A percentile compares a stretch with the other conserved stretches of the same genome.
Conservation (phyloP, 2,113 vertebrate genomes). For the Pavo muticus region DNA sequence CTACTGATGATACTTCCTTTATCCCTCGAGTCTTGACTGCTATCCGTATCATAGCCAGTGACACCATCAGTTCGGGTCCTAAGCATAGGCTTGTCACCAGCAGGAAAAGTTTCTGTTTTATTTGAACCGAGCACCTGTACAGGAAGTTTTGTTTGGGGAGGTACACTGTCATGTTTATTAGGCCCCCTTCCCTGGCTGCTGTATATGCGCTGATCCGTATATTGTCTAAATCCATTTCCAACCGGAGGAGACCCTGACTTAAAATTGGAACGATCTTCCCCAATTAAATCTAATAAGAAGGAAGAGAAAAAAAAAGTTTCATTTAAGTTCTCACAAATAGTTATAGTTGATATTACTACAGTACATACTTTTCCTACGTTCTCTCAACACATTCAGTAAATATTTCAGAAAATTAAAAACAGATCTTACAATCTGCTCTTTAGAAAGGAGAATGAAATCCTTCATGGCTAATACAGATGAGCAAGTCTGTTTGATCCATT, state of each 20-base stretch:
- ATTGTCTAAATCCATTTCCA: slow-evolving; percentile 82
- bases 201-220: slow-evolving; percentile 79
- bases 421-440: background rate
- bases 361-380: background rate
- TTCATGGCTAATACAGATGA: background rate
- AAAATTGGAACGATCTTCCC: slow-evolving; percentile 76
- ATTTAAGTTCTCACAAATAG: background rate
- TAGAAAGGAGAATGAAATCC: background rate
- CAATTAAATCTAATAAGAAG: slow-evolving; percentile 74
- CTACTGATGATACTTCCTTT: slow-evolving; percentile 56
- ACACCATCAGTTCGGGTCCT: slow-evolving; percentile 64
- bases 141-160: slow-evolving; percentile 64
- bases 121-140: slow-evolving; percentile 34
- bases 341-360: background rate
- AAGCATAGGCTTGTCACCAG: slow-evolving; percentile 54
- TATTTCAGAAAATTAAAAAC: background rate
- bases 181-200: slow-evolving; percentile 89
- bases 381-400: background rate
- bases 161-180: slow-evolving; percentile 72
- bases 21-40: slow-evolving; percentile 88
- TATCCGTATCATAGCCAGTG: slow-evolving; percentile 90
- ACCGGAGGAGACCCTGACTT: slow-evolving; percentile 84
- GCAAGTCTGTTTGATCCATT: background rate
- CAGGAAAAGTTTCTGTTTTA: slow-evolving; percentile 39
- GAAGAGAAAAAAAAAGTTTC: background rate